These are phyloP conservation scores for Parthenolecanium corni DNA, from an alignment of 2,888 invertebrate species.

Conservation along the genomic window DNA sequence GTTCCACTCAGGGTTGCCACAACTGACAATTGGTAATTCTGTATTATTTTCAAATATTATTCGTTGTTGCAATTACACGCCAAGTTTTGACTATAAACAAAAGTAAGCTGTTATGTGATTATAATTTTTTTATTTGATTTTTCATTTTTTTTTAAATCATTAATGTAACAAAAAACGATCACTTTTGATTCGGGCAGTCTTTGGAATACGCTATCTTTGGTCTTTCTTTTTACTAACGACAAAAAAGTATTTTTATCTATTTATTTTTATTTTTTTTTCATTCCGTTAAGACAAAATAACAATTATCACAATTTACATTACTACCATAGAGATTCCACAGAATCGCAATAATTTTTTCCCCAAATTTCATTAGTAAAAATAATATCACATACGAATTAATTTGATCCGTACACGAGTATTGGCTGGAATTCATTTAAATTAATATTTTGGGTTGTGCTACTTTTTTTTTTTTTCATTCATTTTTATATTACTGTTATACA, in stretches of 20 bases:
- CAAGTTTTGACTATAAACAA: neutral
- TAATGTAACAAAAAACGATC: conserved; percentile 21
- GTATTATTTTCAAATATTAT: too few species aligned
- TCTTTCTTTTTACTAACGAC: conserved; percentile 11
- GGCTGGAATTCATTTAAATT: too few species aligned
- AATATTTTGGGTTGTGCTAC: too few species aligned
- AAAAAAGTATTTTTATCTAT: too few species aligned
- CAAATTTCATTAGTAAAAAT: conserved; percentile 9
- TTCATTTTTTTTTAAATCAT: neutral
- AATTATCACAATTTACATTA: conserved; percentile 19
- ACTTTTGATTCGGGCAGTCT: conserved; percentile 28
- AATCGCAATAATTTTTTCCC: conserved; percentile 2
- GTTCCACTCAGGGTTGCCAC: conserved; percentile 28
- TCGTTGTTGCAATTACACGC: conserved; percentile 9
- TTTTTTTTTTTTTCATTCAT: too few species aligned
- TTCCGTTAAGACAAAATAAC: conserved; percentile 18
- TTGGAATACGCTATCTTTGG: conserved; percentile 28
- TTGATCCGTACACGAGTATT: conserved; percentile 19
- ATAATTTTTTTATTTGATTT: conserved; percentile 17
- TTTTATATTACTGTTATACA: too few species aligned
- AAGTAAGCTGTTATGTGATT: neutral
- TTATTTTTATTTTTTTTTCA: conserved; percentile 8
- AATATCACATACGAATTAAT: conserved; percentile 16
- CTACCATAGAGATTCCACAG: conserved; percentile 13
- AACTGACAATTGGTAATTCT: conserved; percentile 24